A percentile compares a stretch with the other conserved stretches of the same genome.
Conservation (phyloP, 1,140 invertebrate species). For the Sycophila sp. region DNA sequence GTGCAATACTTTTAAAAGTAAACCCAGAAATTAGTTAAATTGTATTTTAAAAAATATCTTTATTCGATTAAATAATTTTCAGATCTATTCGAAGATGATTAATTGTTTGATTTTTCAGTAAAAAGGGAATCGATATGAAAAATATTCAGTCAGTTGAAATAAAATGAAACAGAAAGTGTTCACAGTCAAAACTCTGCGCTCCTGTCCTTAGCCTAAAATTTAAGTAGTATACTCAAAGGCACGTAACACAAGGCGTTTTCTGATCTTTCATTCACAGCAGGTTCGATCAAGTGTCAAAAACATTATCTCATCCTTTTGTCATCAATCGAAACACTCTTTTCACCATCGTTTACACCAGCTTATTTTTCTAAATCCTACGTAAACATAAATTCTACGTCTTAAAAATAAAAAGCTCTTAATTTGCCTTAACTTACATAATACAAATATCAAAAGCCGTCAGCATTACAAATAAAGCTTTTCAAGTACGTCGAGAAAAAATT, state of each 20-base stretch:
- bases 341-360: too few species aligned
- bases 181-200: constrained; percentile 12
- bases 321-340: not conserved
- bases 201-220: not conserved
- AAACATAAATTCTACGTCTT: too few species aligned
- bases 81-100: too few species aligned
- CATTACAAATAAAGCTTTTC: constrained; percentile 18
- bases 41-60: too few species aligned
- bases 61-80: too few species aligned
- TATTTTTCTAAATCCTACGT: too few species aligned
- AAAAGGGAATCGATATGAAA: too few species aligned
- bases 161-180: too few species aligned
- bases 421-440: constrained; percentile 10
- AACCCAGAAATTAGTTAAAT: too few species aligned
- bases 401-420: constrained; percentile 34
- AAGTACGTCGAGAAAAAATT: not conserved
- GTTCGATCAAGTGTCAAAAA: constrained; percentile 8
- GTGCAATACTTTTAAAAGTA: too few species aligned
- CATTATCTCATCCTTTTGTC: constrained; percentile 1
- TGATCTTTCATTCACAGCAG: constrained; percentile 10
- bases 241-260: constrained; percentile 29
- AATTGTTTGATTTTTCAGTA: too few species aligned
- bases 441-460: constrained; percentile 18
- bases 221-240: constrained; percentile 22
- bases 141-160: too few species aligned